Conservation (phyloP, 2,797 vertebrate species). For the Sphenodon punctatus region DNA sequence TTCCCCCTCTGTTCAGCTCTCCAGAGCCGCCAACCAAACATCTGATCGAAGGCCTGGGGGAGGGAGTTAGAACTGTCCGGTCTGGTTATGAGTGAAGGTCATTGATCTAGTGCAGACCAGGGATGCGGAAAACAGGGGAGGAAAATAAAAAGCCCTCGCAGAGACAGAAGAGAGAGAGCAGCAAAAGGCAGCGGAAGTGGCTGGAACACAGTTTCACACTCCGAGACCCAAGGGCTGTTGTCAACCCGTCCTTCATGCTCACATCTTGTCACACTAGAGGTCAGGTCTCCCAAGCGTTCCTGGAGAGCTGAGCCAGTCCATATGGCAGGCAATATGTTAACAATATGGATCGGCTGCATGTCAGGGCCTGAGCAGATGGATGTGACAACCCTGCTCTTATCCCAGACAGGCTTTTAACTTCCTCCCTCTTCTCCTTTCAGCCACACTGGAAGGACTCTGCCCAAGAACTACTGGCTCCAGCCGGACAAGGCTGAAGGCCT, state of each 20-base stretch:
- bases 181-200: constrained; percentile 49
- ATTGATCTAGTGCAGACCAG: constrained; percentile 75
- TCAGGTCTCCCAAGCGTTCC: constrained; percentile 77
- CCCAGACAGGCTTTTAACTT: constrained; percentile 83
- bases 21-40: constrained; percentile 61
- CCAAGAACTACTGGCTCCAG: not conserved
- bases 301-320: constrained; percentile 76
- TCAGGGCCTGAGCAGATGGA: constrained; percentile 70
- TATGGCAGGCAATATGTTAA: constrained; percentile 77
- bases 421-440: constrained; percentile 49
- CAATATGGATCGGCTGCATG: constrained; percentile 71
- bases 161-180: constrained; percentile 17
- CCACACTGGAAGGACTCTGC: not conserved
- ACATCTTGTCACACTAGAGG: constrained; percentile 74
- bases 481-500: not conserved
- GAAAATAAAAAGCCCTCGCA: constrained; percentile 47
- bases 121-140: constrained; percentile 62
- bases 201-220: constrained; percentile 66
- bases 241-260: constrained; percentile 76
- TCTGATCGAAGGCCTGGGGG: constrained; percentile 76
- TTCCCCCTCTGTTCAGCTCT: constrained; percentile 27
- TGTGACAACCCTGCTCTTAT: constrained; percentile 69
- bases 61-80: constrained; percentile 77
- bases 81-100: constrained; percentile 79
- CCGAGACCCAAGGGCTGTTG: constrained; percentile 67